Conservation (phyloP, 2,888 invertebrate species). For the Cordylochernes scorpioides region DNA sequence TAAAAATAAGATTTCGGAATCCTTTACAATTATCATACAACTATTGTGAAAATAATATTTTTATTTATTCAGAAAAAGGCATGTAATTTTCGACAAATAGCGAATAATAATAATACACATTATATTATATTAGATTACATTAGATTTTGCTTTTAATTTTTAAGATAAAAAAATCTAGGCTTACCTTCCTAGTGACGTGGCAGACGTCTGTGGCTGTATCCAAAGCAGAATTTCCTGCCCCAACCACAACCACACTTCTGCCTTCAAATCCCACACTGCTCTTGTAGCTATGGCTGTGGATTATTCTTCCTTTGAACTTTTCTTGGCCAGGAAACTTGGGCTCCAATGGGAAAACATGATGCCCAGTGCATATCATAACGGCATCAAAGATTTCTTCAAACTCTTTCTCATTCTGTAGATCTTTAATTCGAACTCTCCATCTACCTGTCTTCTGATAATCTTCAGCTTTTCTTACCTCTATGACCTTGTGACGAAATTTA, state of each 20-base stretch:
- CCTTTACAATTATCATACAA: too few species aligned
- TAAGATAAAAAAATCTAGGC: too few species aligned
- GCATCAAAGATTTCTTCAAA: slow-evolving; percentile 24
- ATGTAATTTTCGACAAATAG: too few species aligned
- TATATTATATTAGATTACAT: too few species aligned
- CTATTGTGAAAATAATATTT: too few species aligned
- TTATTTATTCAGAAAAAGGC: too few species aligned
- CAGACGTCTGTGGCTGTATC: slow-evolving; percentile 22
- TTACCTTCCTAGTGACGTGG: slow-evolving; percentile 17
- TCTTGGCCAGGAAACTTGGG: slow-evolving; percentile 23
- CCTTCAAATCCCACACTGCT: slow-evolving; percentile 14
- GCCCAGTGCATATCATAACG: slow-evolving; percentile 26
- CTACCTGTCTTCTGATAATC: slow-evolving; percentile 10
- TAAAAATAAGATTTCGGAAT: too few species aligned
- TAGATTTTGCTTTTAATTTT: too few species aligned
- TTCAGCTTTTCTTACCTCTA: slow-evolving; percentile 7
- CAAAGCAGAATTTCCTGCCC: slow-evolving; percentile 26
- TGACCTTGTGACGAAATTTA: slow-evolving; percentile 17
- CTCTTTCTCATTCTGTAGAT: too few species aligned
- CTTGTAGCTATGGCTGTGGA: slow-evolving; percentile 16
- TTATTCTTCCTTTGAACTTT: slow-evolving; percentile 17
- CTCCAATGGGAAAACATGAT: slow-evolving; percentile 23
- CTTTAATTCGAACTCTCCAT: too few species aligned
- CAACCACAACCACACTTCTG: slow-evolving; percentile 24
- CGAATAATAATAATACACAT: too few species aligned